Evolutionary conservation across 2,797 vertebrate species (phyloP), one percentile per base, ranked within the genome.

Genomic region (Manis javanica): DNA sequence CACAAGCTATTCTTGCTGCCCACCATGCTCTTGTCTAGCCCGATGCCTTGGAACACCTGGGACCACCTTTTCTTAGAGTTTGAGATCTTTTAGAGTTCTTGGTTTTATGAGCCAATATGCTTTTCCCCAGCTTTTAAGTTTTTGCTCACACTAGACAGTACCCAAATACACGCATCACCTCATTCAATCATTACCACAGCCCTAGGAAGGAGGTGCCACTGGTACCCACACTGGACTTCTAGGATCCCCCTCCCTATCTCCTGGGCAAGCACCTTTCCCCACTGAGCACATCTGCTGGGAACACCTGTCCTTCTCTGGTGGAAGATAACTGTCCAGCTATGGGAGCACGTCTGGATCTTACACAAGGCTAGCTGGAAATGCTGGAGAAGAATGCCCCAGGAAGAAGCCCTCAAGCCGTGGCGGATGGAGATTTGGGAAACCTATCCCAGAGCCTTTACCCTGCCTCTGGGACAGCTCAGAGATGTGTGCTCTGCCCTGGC

Each of bases 401-500:
- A 68, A 81, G 37, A 26, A 83, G 59, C 15, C 5, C 3, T 2
- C 15, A 34, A 18, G 23, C 19, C 14, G 8, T 0, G 13, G 49
- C 14, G 18, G 46, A 29, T 1, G 3, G 72, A 74, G 24, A 14
- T 55, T 31, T 89, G 66, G 84, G 23, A 16, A 42, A 51, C 51
- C 16, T 1, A 1, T 3, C 46, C 90, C 68, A 23, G 72, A n/a
- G 39, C 34, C 15, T 24, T 61, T 4, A 5, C 19, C 5, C 8
- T 53, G 86, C 39, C 3, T 7, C 6, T 29, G 64, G 31, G 34
- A 75, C 14, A 14, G 10, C 49, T 26, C 77, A n/a, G 71, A 46
- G 21, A 7, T 19, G 16, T 0, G 0, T 2, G 7, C 0, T 6
- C 42, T 5, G 0, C 1, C 0, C n/a, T 12, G 2, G 59, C 31